A percentile compares a stretch with the other conserved stretches of the same genome.
Conservation (phyloP, 2,888 invertebrate genomes). For the Ariolimax columbianus region DNA sequence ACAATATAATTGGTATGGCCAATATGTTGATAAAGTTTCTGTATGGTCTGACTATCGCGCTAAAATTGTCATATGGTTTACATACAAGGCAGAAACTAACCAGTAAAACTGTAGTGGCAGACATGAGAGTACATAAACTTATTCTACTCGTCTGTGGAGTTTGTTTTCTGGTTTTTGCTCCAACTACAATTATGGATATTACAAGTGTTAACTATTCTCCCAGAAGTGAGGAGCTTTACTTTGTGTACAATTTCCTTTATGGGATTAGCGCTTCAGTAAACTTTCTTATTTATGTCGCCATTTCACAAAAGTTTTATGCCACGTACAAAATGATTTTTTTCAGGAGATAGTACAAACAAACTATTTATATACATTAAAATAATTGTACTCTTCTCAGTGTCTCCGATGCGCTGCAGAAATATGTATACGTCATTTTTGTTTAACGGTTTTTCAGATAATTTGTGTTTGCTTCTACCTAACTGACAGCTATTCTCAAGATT, state of each 20-base stretch:
- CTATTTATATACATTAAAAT: too few species aligned
- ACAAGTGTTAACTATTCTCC: neutral
- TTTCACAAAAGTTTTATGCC: constrained; percentile 1
- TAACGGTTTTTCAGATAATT: too few species aligned
- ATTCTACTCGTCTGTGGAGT: constrained; percentile 7
- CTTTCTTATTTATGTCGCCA: constrained; percentile 11
- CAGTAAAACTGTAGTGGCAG: neutral
- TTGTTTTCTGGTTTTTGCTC: constrained; percentile 17
- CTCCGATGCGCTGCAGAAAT: too few species aligned
- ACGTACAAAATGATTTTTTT: constrained; percentile 11
- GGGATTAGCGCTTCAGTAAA: constrained; percentile 8
- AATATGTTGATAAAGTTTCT: neutral
- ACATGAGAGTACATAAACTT: constrained; percentile 15
- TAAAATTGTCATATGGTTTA: neutral
- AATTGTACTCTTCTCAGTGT: too few species aligned
- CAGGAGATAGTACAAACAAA: neutral
- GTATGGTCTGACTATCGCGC: neutral
- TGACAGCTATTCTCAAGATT: too few species aligned
- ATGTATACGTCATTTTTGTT: too few species aligned
- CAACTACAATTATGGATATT: neutral
- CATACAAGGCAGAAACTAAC: neutral
- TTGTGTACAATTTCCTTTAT: neutral
- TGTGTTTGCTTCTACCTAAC: too few species aligned
- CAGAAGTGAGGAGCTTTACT: neutral
- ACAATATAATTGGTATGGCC: neutral